These are phyloP conservation scores for Nothoprocta perdicaria DNA, from an alignment of 2,113 vertebrate genomes.

Conservation along the genomic window DNA sequence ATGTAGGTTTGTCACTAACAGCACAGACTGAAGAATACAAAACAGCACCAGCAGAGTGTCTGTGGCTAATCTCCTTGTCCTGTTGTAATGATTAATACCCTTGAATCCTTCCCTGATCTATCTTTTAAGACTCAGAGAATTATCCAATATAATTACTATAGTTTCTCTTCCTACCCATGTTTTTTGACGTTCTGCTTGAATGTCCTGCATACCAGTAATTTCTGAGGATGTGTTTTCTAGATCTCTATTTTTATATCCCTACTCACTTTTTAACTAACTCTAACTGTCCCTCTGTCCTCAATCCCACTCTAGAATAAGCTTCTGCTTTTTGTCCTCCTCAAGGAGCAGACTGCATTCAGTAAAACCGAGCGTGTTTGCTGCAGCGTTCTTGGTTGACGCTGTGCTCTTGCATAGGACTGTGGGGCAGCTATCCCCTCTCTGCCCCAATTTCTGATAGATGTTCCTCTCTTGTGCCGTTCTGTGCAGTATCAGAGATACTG, in stretches of 20 bases:
- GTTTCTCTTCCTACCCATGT: neutral
- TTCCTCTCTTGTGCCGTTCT: neutral
- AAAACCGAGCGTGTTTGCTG: neutral
- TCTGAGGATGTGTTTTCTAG: neutral
- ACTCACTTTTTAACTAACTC: accelerated
- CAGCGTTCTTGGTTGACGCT: neutral
- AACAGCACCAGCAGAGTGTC: accelerated
- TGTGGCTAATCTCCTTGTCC: neutral
- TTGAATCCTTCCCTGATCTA: neutral
- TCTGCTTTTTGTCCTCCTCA: neutral
- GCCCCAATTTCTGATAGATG: constrained; percentile 9
- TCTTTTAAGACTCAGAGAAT: neutral
- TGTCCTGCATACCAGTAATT: neutral
- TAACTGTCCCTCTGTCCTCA: neutral
- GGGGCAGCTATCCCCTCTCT: neutral
- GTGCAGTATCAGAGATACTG: neutral
- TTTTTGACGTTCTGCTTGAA: neutral
- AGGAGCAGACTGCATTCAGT: neutral
- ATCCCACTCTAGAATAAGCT: accelerated
- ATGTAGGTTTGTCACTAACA: neutral
- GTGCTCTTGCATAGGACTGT: neutral
- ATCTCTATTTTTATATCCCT: neutral
- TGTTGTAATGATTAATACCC: neutral
- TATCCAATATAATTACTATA: too few species aligned
- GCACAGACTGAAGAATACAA: neutral